phyloP scores from a whole-genome alignment of 2,888 invertebrate species.

The Lasioglossum pauxillum region DNA sequence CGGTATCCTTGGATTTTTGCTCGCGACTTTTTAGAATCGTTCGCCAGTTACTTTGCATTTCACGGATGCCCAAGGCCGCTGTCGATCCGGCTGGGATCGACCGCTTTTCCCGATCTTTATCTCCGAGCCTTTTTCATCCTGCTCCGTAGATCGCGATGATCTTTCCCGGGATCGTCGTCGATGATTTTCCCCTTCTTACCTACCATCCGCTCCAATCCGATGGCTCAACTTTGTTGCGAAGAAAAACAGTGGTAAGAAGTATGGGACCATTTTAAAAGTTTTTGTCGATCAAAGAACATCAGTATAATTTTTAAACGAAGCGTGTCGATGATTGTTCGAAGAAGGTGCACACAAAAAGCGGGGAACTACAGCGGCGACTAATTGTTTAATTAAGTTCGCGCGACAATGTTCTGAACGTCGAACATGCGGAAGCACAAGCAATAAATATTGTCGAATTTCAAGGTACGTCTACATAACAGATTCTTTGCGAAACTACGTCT shows the following conservation, averaged over 20 bases:
- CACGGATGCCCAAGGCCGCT: conserved; percentile 46
- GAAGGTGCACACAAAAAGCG: neutral
- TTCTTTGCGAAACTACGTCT: neutral
- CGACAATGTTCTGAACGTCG: neutral
- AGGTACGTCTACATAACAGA: neutral
- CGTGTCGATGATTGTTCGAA: neutral
- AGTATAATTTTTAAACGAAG: neutral
- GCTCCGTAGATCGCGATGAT: conserved; percentile 30
- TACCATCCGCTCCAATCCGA: neutral
- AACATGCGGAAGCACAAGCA: too few relatives aligned
- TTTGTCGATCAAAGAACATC: neutral
- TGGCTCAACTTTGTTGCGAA: neutral
- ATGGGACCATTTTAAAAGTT: neutral
- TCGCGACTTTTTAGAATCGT: conserved; percentile 33
- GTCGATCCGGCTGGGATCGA: conserved; percentile 45
- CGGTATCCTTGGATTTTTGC: conserved; percentile 32
- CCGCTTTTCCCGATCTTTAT: conserved; percentile 60
- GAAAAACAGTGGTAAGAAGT: neutral
- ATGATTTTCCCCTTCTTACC: neutral
- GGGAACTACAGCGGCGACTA: neutral
- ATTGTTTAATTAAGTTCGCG: neutral
- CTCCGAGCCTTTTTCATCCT: conserved; percentile 43
- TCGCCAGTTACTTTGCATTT: conserved; percentile 36
- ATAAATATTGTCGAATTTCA: neutral
- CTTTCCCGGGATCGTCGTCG: conserved; percentile 28